A percentile compares a stretch with the other conserved stretches of the same genome.
Conservation (phyloP, 2,797 vertebrate genomes). For the Peromyscus eremicus region DNA sequence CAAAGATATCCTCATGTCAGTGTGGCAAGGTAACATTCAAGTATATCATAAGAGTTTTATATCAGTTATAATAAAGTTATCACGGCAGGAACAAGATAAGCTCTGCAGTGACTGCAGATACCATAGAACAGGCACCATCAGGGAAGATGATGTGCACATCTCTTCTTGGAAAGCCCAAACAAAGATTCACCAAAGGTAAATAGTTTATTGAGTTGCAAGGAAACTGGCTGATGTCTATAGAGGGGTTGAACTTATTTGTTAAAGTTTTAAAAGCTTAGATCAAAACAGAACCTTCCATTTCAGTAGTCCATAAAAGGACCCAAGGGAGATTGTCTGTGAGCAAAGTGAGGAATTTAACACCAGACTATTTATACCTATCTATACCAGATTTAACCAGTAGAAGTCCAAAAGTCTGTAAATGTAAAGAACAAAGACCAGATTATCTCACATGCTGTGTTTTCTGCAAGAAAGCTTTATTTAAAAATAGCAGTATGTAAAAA, state of each 20-base stretch:
- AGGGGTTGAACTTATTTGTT: conserved; percentile 6
- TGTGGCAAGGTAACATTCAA: conserved; percentile 23
- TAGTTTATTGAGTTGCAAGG: background rate
- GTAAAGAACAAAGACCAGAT: conserved; percentile 15
- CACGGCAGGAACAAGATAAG: background rate
- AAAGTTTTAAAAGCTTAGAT: conserved; percentile 44
- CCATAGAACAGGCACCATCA: background rate
- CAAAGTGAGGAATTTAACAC: conserved; percentile 23
- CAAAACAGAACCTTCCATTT: background rate
- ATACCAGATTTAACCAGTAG: background rate
- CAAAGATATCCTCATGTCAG: background rate
- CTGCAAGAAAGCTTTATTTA: conserved; percentile 18
- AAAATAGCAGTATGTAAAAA: conserved; percentile 23
- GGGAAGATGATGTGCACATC: background rate
- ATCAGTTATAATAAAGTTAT: background rate
- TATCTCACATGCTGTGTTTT: conserved; percentile 8
- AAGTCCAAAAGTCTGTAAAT: conserved; percentile 30
- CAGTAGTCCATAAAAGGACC: conserved; percentile 8
- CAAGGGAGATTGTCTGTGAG: background rate
- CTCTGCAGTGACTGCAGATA: background rate
- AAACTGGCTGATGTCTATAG: conserved; percentile 1
- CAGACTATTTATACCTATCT: conserved; percentile 16
- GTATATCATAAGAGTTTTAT: background rate
- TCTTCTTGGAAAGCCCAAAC: conserved; percentile 20
- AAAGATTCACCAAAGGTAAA: background rate